Conservation (phyloP, 2,888 invertebrate species). For the Polyommatus iphigenia region DNA sequence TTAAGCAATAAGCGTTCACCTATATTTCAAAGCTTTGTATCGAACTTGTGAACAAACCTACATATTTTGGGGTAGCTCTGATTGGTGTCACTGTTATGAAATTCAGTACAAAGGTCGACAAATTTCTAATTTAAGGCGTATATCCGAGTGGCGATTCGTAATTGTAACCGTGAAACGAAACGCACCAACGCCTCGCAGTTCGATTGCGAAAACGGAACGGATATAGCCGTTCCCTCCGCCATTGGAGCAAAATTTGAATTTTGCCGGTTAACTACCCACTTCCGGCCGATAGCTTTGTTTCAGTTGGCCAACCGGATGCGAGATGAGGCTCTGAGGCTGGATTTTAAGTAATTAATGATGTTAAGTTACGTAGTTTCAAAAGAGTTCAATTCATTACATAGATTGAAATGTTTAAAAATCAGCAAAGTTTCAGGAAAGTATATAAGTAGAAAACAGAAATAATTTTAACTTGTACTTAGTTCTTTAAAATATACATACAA, state of each 20-base stretch:
- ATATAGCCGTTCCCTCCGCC: slow-evolving; percentile 75
- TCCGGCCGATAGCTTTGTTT: slow-evolving; percentile 71
- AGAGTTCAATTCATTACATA: background rate
- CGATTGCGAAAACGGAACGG: slow-evolving; percentile 79
- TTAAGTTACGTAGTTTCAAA: background rate
- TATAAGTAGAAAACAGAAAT: too few relatives aligned
- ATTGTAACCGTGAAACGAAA: slow-evolving; percentile 59
- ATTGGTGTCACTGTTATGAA: slow-evolving; percentile 6
- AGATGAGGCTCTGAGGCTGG: slow-evolving; percentile 36
- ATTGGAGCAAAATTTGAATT: slow-evolving; percentile 77
- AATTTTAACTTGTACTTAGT: too few relatives aligned
- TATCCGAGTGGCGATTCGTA: slow-evolving; percentile 52
- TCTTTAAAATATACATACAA: too few relatives aligned
- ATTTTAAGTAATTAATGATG: slow-evolving; percentile 23
- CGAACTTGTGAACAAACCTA: background rate
- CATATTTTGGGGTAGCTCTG: background rate
- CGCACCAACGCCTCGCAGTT: slow-evolving; percentile 65
- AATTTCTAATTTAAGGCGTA: slow-evolving; percentile 42
- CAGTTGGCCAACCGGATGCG: slow-evolving; percentile 50
- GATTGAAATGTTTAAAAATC: background rate
- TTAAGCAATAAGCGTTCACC: too few relatives aligned
- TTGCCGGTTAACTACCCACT: slow-evolving; percentile 75
- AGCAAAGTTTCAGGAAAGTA: too few relatives aligned
- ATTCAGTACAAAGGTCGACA: slow-evolving; percentile 30
- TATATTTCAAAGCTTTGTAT: background rate